Evolutionary conservation across 2,888 invertebrate species (phyloP), one percentile per base, ranked within the genome.

Genomic region (Odontothrips loti): DNA sequence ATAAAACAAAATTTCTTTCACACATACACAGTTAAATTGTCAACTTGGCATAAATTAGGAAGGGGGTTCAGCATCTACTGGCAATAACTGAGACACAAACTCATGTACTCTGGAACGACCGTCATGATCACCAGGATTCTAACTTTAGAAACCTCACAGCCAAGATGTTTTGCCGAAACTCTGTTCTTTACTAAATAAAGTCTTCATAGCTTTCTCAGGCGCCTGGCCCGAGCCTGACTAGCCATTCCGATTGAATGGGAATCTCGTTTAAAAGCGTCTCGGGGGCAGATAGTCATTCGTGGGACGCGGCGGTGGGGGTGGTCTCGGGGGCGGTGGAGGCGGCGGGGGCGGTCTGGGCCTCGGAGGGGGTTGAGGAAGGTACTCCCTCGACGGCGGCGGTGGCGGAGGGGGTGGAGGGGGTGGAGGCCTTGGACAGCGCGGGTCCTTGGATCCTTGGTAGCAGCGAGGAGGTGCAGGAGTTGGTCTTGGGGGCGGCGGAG

Each of bases 141-240:
- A 43, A 43, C 34, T 43, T 43, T 2, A 43, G 34, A 43, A 43
- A 43, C 34, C 34, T 43, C 34, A 43, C 34, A 43, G 34, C 34
- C 34, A 4, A 43, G 34, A 43, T 43, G 34, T 43, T 2, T 43
- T 6, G 34, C 3, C 2, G 34, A 43, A 43, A 43, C 34, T 43
- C 34, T 43, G 34, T 43, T 43, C 34, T 43, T 43, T 43, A 43
- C 34, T 43, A 43, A 2, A 2, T 58, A 17, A 58, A 58, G 58
- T 75, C 68, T 75, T 75, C 10, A 75, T 23, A 75, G 68, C 68
- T 75, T 75, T 27, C 68, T 27, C 11, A 75, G 68, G 68, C 58
- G 20, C 68, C 68, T 11, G 23, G 68, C 68, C 68, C 27, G 68
- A 75, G 68, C 68, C 68, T 75, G 68, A 75, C 68, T 75, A 75